A percentile compares a stretch with the other conserved stretches of the same genome.
phyloP scores from a whole-genome alignment of 1,140 invertebrate species.

The Drosophila orena region DNA sequence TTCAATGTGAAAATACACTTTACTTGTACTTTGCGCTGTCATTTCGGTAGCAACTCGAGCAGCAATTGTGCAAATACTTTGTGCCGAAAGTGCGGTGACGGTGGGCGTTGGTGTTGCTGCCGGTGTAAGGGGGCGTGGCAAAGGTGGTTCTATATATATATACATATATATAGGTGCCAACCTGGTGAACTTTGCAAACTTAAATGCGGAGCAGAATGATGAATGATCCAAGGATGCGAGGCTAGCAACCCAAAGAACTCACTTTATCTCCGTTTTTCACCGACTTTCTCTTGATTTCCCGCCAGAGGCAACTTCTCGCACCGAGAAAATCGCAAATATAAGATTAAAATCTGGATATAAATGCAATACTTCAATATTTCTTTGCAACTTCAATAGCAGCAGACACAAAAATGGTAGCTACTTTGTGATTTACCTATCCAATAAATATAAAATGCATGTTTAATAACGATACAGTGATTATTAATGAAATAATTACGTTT shows the following conservation, averaged over 20 bases:
- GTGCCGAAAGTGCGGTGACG: slow-evolving; percentile 28
- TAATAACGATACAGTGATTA: too few species aligned
- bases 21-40: slow-evolving; percentile 81
- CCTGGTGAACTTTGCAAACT: slow-evolving; percentile 64
- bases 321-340: not conserved
- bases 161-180: slow-evolving; percentile 3
- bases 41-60: slow-evolving; percentile 78
- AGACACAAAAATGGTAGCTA: too few species aligned
- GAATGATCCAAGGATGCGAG: slow-evolving; percentile 60
- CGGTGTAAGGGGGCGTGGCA: not conserved
- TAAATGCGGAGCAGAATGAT: slow-evolving; percentile 71
- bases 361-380: too few species aligned
- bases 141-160: not conserved
- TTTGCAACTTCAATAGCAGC: too few species aligned
- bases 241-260: slow-evolving; percentile 26
- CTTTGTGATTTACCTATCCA: too few species aligned
- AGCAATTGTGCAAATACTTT: slow-evolving; percentile 84
- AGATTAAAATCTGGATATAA: not conserved
- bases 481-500: too few species aligned
- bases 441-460: too few species aligned
- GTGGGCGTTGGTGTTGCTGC: not conserved
- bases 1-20: slow-evolving; percentile 82
- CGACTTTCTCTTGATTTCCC: slow-evolving; percentile 50
- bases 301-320: not conserved
- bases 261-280: slow-evolving; percentile 28